A percentile compares a stretch with the other conserved stretches of the same genome.
These are phyloP conservation scores for Dromiciops gliroides DNA, from an alignment of 2,113 vertebrate species.

Conservation along the genomic window DNA sequence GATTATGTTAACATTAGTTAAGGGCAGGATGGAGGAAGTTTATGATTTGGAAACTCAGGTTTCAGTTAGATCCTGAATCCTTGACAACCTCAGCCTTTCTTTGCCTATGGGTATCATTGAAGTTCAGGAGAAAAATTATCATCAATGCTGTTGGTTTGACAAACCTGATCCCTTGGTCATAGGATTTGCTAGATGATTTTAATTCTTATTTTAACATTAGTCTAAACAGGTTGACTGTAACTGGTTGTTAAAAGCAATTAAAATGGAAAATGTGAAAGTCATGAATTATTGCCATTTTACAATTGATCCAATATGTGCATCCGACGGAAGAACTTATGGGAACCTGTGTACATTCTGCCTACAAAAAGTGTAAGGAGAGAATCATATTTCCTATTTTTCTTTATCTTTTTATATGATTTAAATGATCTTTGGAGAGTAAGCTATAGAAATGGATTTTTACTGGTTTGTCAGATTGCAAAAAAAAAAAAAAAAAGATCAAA, in stretches of 20 bases:
- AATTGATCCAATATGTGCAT: background rate
- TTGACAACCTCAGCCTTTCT: background rate
- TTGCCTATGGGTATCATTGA: background rate
- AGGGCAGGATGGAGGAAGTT: background rate
- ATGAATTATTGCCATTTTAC: background rate
- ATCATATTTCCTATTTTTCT: background rate
- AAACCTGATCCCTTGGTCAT: background rate
- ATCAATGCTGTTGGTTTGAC: background rate
- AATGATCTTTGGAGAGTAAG: background rate
- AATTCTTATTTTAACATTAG: background rate
- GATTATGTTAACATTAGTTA: background rate
- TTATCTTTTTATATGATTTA: background rate
- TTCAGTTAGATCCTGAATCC: background rate
- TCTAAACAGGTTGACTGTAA: background rate
- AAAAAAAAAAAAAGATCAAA: background rate
- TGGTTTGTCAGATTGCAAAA: background rate
- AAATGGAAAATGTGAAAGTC: fast-evolving
- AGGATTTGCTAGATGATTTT: background rate
- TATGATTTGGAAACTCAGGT: background rate
- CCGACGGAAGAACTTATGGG: background rate
- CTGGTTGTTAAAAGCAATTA: background rate
- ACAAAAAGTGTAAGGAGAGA: background rate
- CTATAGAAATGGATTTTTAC: background rate
- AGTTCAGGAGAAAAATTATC: background rate
- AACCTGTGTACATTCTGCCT: background rate